Conservation (phyloP, 2,888 invertebrate species). For the Ectobius pallidus region DNA sequence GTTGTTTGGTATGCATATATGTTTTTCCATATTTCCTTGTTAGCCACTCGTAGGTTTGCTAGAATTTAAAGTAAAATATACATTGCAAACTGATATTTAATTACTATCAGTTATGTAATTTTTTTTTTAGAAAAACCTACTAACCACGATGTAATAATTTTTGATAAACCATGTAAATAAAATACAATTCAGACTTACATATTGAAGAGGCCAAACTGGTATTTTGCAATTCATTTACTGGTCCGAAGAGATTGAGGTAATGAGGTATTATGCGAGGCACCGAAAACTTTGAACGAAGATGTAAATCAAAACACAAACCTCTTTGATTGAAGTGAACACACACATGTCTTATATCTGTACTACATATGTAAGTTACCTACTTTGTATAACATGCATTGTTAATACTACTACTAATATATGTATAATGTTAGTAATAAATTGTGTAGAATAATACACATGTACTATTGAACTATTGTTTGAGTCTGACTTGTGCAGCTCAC, state of each 20-base stretch:
- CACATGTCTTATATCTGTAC: slow-evolving; percentile 31
- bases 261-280: too few species aligned
- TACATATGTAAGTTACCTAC: slow-evolving; percentile 32
- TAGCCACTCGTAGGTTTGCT: background rate
- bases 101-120: too few species aligned
- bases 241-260: too few species aligned
- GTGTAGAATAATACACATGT: slow-evolving; percentile 29
- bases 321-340: slow-evolving; percentile 7
- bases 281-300: background rate
- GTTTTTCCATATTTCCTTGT: slow-evolving; percentile 1
- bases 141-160: too few species aligned
- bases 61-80: background rate
- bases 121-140: too few species aligned
- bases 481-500: slow-evolving; percentile 18
- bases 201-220: too few species aligned
- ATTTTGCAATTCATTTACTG: too few species aligned
- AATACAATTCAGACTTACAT: too few species aligned
- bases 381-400: slow-evolving; percentile 37
- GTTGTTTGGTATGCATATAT: background rate
- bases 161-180: too few species aligned
- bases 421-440: slow-evolving; percentile 34
- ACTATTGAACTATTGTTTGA: slow-evolving; percentile 32
- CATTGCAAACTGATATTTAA: too few species aligned
- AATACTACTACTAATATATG: slow-evolving; percentile 35
- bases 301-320: background rate